Evolutionary conservation across 2,888 invertebrate species (phyloP), one percentile per base, ranked within the genome.

Genomic region (Nomada hirtipes): DNA sequence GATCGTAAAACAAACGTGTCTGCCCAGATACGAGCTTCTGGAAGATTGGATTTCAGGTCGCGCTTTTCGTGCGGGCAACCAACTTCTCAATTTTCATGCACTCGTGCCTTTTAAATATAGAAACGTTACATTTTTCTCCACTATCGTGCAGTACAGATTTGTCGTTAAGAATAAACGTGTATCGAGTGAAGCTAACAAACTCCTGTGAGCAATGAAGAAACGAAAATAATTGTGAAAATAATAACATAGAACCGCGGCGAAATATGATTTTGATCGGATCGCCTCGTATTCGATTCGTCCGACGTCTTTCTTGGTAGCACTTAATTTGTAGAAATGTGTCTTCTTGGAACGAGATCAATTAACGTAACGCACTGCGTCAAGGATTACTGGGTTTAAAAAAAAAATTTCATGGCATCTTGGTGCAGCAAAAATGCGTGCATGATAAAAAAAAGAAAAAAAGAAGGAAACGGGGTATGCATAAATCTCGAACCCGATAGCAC

Each of bases 401-500:
- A 47, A 13, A 13, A 1, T 47, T 15, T 15, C 11, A 47, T 11
- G 15, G 47, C 47, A 13, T 44, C 42, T 44, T 13, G 42, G 18
- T n/a, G 42, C 13, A 13, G 11, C 15, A 9, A 1, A 42, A 42
- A n/a, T 2, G 13, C 18, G 4, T 1, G 47, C 13, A 59, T 23
- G 7, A 47, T 11, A 15, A 47, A 69, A n/a, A 52, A 11, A 15
- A 20, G 20, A 50, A 18, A 20, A 20, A 15, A 61, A 20, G 29
- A 11, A 18, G 29, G 50, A 20, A 26, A 26, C 36, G 36, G n/a
- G 60, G 69, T 70, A 68, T 67, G 65, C 47, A 74, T 13, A 74
- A 86, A 83, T 83, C 73, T 65, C 26, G 69, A 79, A 67, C 60
- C 47, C 72, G 76, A 85, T 85, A 79, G 79, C 87, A 87, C 69